These are phyloP conservation scores for Coecobrya sp. DNA, from an alignment of 2,888 invertebrate species.

Conservation along the genomic window DNA sequence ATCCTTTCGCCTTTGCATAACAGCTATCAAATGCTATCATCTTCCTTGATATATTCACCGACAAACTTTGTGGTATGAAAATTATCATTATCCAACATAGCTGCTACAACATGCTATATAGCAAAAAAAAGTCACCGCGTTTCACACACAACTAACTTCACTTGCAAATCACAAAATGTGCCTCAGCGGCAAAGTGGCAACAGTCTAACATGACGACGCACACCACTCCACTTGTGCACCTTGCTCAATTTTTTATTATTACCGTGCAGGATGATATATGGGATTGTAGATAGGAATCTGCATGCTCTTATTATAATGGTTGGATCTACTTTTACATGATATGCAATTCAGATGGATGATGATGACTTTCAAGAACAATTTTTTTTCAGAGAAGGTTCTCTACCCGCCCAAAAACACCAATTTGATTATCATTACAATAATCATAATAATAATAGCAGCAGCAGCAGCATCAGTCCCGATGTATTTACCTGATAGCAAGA, in stretches of 20 bases:
- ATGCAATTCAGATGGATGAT: neutral
- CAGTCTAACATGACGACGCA: conserved; percentile 30
- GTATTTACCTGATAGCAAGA: neutral
- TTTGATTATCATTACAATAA: conserved; percentile 34
- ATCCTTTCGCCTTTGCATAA: conserved; percentile 25
- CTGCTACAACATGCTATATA: neutral
- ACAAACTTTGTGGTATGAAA: conserved; percentile 23
- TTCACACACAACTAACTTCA: neutral
- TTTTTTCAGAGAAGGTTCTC: conserved; percentile 18
- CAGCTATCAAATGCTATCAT: conserved; percentile 47
- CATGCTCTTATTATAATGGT: neutral
- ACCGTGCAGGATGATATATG: conserved; percentile 32
- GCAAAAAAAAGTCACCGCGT: conserved; percentile 31
- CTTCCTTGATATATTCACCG: conserved; percentile 24
- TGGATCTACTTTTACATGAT: neutral
- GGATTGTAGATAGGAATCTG: neutral
- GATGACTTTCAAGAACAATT: neutral
- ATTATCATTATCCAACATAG: conserved; percentile 27
- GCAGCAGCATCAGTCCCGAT: neutral
- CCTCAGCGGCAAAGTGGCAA: conserved; percentile 15
- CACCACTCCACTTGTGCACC: conserved; percentile 27
- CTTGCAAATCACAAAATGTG: neutral
- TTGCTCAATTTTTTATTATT: conserved; percentile 33
- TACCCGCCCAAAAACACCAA: conserved; percentile 39
- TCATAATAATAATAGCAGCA: conserved; percentile 17